These are phyloP conservation scores for Microtus montanus DNA, from an alignment of 2,113 vertebrate genomes.

Conservation along the genomic window DNA sequence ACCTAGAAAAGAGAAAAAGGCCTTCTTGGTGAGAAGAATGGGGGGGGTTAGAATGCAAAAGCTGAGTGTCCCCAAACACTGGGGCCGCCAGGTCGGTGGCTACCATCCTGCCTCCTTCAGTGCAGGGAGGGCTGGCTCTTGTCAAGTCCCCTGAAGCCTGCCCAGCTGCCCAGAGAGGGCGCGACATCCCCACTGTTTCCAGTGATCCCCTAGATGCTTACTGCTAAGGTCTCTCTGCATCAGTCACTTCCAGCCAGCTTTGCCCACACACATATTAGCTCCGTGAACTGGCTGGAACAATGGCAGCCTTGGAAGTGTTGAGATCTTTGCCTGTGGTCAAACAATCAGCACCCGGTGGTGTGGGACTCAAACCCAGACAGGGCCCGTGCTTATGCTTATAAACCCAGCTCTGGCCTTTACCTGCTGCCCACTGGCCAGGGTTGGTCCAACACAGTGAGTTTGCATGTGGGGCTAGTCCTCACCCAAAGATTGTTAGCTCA, in stretches of 20 bases:
- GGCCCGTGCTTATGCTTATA: rapidly evolving
- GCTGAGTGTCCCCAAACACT: not conserved
- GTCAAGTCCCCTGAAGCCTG: not conserved
- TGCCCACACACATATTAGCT: too few relatives aligned
- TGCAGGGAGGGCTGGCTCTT: not conserved
- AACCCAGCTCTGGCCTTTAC: not conserved
- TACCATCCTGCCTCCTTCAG: not conserved
- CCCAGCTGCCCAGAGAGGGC: not conserved
- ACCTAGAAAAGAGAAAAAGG: not conserved
- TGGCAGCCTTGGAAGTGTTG: rapidly evolving
- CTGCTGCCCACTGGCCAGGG: not conserved
- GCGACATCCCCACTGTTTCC: rapidly evolving
- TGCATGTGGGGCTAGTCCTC: not conserved
- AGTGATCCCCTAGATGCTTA: not conserved
- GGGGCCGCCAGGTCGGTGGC: not conserved
- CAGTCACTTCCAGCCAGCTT: not conserved
- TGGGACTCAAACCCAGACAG: not conserved
- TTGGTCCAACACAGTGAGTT: not conserved
- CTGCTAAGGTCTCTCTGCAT: not conserved
- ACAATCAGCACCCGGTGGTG: not conserved
- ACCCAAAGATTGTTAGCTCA: not conserved
- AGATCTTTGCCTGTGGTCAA: not conserved
- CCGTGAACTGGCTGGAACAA: not conserved
- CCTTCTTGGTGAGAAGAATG: not conserved
- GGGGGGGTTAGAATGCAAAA: not conserved